phyloP scores from a whole-genome alignment of 2,888 invertebrate genomes.

The Gari tellinella region DNA sequence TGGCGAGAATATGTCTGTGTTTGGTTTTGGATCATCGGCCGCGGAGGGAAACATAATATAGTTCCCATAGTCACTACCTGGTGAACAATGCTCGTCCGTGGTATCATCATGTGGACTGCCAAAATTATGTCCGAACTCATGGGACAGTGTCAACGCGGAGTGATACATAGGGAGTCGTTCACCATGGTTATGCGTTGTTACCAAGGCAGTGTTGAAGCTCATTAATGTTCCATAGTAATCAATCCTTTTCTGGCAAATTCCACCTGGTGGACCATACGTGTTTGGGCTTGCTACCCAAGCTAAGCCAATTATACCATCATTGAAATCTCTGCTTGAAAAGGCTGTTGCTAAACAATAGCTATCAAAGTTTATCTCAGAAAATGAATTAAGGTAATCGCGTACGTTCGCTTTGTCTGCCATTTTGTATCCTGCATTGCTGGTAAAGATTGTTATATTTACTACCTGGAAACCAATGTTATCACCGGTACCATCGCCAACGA shows the following conservation, averaged over 20 bases:
- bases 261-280: constrained; percentile 65
- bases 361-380: constrained; percentile 70
- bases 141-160: constrained; percentile 66
- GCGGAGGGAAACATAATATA: constrained; percentile 76
- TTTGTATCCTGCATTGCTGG: constrained; percentile 43
- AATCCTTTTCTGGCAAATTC: constrained; percentile 72
- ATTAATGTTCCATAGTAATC: constrained; percentile 22
- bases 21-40: constrained; percentile 66
- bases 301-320: constrained; percentile 69
- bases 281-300: constrained; percentile 75
- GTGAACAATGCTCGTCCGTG: constrained; percentile 52
- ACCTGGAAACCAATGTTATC: constrained; percentile 80
- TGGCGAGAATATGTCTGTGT: constrained; percentile 74
- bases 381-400: constrained; percentile 66
- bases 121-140: constrained; percentile 80
- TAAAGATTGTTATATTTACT: constrained; percentile 67
- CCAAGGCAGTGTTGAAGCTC: constrained; percentile 74
- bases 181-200: constrained; percentile 66
- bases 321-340: constrained; percentile 75
- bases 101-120: constrained; percentile 75
- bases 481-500: constrained; percentile 76
- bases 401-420: constrained; percentile 49
- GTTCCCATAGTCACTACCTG: constrained; percentile 65
- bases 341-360: constrained; percentile 70
- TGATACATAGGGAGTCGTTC: constrained; percentile 60